Evolutionary conservation across 2,113 vertebrate genomes (phyloP).

Genomic region (Rissa tridactyla): DNA sequence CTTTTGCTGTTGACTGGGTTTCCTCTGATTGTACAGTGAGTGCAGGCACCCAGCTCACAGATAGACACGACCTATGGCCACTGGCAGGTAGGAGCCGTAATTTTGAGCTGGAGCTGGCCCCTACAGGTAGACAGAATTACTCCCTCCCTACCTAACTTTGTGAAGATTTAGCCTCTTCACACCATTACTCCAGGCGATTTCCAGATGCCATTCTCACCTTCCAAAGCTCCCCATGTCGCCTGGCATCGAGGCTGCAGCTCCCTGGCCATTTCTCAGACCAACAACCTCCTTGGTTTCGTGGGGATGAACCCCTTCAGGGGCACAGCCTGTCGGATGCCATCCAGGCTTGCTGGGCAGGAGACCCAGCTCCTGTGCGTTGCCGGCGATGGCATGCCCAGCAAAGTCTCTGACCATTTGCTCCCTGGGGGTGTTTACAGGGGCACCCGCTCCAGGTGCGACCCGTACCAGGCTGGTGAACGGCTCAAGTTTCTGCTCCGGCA

Average conservation of each 20-base stretch:
- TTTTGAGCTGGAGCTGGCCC: neutral
- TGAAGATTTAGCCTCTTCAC: neutral
- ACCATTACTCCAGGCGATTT: neutral
- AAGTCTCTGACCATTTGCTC: neutral
- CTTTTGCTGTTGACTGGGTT: neutral
- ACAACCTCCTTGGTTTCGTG: accelerated
- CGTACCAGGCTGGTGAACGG: neutral
- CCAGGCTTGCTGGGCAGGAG: neutral
- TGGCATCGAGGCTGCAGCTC: neutral
- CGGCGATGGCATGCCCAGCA: neutral
- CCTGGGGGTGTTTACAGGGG: neutral
- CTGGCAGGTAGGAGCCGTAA: neutral
- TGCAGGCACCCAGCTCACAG: neutral
- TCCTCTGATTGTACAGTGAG: neutral
- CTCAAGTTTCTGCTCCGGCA: neutral
- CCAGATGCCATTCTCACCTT: neutral
- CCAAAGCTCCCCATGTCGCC: neutral
- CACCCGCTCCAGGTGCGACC: neutral
- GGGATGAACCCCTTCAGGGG: neutral
- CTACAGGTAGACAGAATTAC: neutral
- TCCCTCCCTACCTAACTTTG: neutral
- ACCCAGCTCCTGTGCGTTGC: neutral
- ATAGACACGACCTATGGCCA: neutral
- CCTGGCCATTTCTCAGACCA: neutral
- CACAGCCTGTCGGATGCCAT: neutral